Evolutionary conservation across 2,113 vertebrate species (phyloP), one percentile per base, ranked within the genome.

Genomic region (Entosphenus tridentatus): DNA sequence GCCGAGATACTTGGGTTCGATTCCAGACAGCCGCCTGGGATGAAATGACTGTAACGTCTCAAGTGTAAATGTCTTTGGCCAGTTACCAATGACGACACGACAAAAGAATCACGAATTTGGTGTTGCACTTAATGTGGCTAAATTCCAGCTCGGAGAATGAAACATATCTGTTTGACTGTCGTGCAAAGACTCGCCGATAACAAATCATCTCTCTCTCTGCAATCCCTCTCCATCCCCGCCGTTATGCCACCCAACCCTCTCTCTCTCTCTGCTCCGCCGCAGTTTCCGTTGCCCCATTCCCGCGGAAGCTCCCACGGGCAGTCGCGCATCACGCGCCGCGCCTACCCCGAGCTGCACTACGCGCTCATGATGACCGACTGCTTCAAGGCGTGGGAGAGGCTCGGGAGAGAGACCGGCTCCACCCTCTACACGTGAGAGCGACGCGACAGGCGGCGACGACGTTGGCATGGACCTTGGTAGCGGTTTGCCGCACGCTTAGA

Each of bases 281-380:
- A 95, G 90, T 96, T 95, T 71, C 21, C 81, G 56, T 77, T 95
- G 72, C 89, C 88, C 1, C 91, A 96, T 74, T 82, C 82, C 0
- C 77, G 90, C 69, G 89, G 91, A 67, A 96, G 90, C 76, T 95
- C 91, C 1, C 88, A 96, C 1, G 89, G 89, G 68, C 87, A 87
- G 78, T 89, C 83, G 57, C 82, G 90, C 68, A 84, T 96, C 72
- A 88, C 85, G 72, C 82, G 89, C 70, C 87, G 78, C 67, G 79
- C 82, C 55, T 95, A 95, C 3, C 2, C 75, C 1, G 71, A 82
- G 57, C 71, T 78, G 3, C 79, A 76, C 72, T 95, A 95, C 2
- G 71, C 74, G 18, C 58, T 68, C 70, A 89, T 95, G 87, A 87
- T 93, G 86, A 73, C 82, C 0, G 85, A 96, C 11, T 71, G 81